Evolutionary conservation across 2,888 invertebrate species (phyloP).

Genomic region (Apotomis betuletana): DNA sequence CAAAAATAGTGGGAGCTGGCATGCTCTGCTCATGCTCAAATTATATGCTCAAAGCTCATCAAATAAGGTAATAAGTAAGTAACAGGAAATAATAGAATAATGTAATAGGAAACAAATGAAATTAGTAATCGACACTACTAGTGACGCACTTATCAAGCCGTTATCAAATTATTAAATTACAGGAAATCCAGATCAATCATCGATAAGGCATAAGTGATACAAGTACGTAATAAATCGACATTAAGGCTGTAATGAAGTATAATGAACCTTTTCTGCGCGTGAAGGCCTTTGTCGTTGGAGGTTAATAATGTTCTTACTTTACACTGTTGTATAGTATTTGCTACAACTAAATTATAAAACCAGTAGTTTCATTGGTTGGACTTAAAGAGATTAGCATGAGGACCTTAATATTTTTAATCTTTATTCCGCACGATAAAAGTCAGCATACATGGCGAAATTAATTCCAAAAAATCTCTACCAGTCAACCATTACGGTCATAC

Average conservation of each 20-base stretch:
- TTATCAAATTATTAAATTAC: constrained; percentile 28
- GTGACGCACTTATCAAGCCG: constrained; percentile 5
- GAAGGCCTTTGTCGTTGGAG: constrained; percentile 44
- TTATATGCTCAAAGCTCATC: too few species aligned
- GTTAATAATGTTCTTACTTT: constrained; percentile 42
- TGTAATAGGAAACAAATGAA: background rate
- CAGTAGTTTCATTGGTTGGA: background rate
- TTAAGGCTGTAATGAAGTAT: constrained; percentile 40
- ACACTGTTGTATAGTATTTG: constrained; percentile 32
- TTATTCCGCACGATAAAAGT: too few species aligned
- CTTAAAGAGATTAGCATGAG: too few species aligned
- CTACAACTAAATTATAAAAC: background rate
- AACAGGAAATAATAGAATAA: too few species aligned
- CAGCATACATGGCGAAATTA: too few species aligned
- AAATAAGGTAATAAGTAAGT: too few species aligned
- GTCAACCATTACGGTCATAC: too few species aligned
- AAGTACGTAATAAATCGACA: constrained; percentile 29
- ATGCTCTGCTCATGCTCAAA: too few species aligned
- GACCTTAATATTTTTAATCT: too few species aligned
- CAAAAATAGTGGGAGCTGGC: too few species aligned
- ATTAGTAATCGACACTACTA: constrained; percentile 3
- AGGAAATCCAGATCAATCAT: constrained; percentile 26
- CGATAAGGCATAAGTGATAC: constrained; percentile 25
- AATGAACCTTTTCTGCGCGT: constrained; percentile 44
- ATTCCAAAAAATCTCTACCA: too few species aligned